Base-by-base conservation (phyloP, 2,797 vertebrate species). In the Siniperca scherzeri region DNA sequence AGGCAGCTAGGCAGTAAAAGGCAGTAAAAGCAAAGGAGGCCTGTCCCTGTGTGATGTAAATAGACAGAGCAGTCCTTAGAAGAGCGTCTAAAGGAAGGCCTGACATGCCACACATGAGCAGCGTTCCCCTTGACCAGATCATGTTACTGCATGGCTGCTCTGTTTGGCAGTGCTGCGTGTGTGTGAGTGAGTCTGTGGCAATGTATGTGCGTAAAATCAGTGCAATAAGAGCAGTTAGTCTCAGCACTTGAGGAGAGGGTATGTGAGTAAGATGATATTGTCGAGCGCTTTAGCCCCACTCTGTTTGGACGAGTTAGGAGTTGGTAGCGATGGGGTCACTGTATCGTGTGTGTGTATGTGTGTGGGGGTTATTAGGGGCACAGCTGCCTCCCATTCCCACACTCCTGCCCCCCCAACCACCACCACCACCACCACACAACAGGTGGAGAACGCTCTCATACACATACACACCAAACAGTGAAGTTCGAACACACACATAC, bases 381-480 rank as follows among this genome's bases (percentile, higher is more conserved):
- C 94, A 96, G 95, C 95, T 96, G 95, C 86, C 83, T 76, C 78
- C 53, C 69, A 84, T 91, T 91, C 88, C 88, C 90, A 85, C 86
- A 76, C 73, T 76, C 70, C 27, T 64, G 38, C 76, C 46, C 52
- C 82, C 61, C 25, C 13, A 1, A 59, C 36, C 60, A 77, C 69
- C 80, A 72, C 60, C 11, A 60, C 30, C 59, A 79, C 66, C 81
- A 73, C 65, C 12, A 42, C 30, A 68, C 72, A 90, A 95, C 95
- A 96, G 95, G 94, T 96, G 94, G 83, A 81, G 82, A 82, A 40
- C 21, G 44, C 86, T 64, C 68, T 67, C 71, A 69, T 57, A 85
- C 40, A 62, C 65, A 38, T 57, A 73, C 72, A 50, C 70, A 70
- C 48, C 53, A 10, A 78, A 77, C 73, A 66, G 40, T 19, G 48